phyloP scores from a whole-genome alignment of 2,113 vertebrate species.

The Saccopteryx bilineata region DNA sequence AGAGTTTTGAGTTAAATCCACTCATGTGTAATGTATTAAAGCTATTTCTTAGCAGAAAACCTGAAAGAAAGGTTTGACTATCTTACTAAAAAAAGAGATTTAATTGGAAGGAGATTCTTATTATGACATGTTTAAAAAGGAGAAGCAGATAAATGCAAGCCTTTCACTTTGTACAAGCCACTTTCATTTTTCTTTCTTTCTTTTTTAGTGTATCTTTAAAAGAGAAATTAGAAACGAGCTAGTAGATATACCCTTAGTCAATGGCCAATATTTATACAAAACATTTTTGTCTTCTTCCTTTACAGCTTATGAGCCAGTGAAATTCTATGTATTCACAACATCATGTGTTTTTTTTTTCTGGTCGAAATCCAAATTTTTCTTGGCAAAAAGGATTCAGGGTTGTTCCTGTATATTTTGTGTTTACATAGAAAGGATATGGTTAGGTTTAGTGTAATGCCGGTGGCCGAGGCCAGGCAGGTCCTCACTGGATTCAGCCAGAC shows the following conservation, averaged over 20 bases:
- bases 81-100: conserved; percentile 61
- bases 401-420: conserved; percentile 54
- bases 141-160: conserved; percentile 9
- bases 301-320: conserved; percentile 62
- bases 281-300: neutral
- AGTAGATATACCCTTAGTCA: neutral
- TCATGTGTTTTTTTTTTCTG: conserved; percentile 54
- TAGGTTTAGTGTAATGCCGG: neutral
- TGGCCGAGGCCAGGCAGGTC: no score
- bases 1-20: conserved; percentile 64
- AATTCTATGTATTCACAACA: conserved; percentile 68
- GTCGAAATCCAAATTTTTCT: conserved; percentile 65
- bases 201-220: neutral
- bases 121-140: neutral
- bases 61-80: conserved; percentile 38
- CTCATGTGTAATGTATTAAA: neutral
- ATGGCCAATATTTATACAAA: conserved; percentile 53
- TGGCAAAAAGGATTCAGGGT: conserved; percentile 57
- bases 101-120: conserved; percentile 60
- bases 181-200: neutral
- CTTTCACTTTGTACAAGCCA: neutral
- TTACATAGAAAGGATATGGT: conserved; percentile 48
- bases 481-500: no score
- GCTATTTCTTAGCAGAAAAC: conserved; percentile 31
- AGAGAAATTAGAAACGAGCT: conserved; percentile 58